Evolutionary conservation across 2,113 vertebrate species (phyloP).

Genomic region (Phalacrocorax carbo): DNA sequence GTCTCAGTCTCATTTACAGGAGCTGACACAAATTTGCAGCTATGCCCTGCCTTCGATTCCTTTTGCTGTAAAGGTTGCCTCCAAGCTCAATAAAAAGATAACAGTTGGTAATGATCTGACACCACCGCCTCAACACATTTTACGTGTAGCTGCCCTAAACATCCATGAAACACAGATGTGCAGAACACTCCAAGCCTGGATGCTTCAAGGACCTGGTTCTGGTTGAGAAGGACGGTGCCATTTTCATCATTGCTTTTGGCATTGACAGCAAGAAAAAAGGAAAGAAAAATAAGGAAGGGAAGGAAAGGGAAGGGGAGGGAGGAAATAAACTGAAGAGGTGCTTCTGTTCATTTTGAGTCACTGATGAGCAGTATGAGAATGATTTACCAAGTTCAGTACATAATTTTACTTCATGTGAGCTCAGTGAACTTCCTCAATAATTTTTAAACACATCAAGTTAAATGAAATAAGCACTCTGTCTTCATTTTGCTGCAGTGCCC

Average conservation of each 20-base stretch:
- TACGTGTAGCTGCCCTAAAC: neutral
- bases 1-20: neutral
- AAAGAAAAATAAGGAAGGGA: fast-evolving
- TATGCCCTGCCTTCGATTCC: neutral
- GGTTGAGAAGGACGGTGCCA: neutral
- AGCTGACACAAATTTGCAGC: slow-evolving; percentile 27
- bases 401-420: neutral
- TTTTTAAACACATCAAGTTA: neutral
- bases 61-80: neutral
- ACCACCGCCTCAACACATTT: neutral
- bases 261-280: neutral
- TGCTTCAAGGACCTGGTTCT: neutral
- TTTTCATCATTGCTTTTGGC: neutral
- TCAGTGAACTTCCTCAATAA: neutral
- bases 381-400: neutral
- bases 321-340: neutral
- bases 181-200: neutral
- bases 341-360: neutral
- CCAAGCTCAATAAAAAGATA: neutral
- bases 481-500: neutral
- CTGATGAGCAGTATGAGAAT: neutral
- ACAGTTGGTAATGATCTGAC: neutral
- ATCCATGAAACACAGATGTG: neutral
- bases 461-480: neutral
- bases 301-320: too few relatives aligned